Percentiles rank a stretch among this genome's conserved stretches.
These are phyloP conservation scores for Rhamphomyia laevipes DNA, from an alignment of 2,888 invertebrate species.

Conservation along the genomic window DNA sequence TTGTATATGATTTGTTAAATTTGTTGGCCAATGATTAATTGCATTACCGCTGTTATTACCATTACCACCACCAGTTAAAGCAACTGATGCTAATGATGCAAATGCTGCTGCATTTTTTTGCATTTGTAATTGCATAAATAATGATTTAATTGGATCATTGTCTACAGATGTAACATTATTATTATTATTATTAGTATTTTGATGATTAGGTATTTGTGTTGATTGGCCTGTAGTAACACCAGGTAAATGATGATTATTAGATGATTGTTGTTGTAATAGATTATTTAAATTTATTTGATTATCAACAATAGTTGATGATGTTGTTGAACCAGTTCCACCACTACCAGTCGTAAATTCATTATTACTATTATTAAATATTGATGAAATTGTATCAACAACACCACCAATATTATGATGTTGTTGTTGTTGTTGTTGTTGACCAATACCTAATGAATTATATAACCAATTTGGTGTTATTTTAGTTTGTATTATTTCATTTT, in stretches of 20 bases:
- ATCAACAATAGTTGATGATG: background rate
- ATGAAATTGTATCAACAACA: background rate
- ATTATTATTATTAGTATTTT: background rate
- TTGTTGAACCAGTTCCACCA: background rate
- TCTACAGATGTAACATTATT: slow-evolving; percentile 17
- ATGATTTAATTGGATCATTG: slow-evolving; percentile 41
- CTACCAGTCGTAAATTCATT: background rate
- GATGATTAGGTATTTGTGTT: background rate
- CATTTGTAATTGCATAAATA: slow-evolving; percentile 39
- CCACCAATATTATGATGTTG: background rate
- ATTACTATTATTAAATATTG: background rate
- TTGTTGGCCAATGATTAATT: background rate
- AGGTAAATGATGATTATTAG: background rate
- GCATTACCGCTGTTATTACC: too few species aligned
- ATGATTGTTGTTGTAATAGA: background rate
- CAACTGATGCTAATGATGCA: slow-evolving; percentile 3
- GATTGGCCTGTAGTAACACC: background rate
- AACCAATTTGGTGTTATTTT: slow-evolving; percentile 1
- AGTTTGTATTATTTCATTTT: slow-evolving; percentile 2
- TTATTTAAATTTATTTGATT: background rate
- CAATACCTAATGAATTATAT: background rate
- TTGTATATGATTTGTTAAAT: background rate
- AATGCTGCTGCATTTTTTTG: slow-evolving; percentile 16
- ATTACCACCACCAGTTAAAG: background rate
- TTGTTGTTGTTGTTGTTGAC: background rate